Evolutionary conservation across 1,140 invertebrate genomes (phyloP).

Genomic region (Drosophila truncata): DNA sequence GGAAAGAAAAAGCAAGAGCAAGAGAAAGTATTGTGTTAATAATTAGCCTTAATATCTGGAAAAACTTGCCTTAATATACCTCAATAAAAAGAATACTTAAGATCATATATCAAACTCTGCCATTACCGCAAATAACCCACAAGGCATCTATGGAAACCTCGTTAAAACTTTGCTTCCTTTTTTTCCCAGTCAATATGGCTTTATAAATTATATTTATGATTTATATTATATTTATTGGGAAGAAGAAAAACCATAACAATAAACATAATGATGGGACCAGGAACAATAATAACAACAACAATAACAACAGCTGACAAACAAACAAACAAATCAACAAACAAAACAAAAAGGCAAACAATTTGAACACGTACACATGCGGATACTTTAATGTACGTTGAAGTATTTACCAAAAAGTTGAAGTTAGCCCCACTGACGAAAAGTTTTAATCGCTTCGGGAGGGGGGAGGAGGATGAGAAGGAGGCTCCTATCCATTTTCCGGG

Average conservation of each 20-base stretch:
- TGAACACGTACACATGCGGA: conserved; percentile 25
- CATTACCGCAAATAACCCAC: conserved; percentile 41
- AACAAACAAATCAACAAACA: conserved; percentile 43
- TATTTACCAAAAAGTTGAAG: conserved; percentile 66
- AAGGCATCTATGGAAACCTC: conserved; percentile 27
- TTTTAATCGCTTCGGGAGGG: conserved; percentile 64
- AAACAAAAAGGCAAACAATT: conserved; percentile 24
- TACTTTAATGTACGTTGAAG: conserved; percentile 49
- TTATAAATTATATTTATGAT: conserved; percentile 74
- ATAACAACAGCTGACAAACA: conserved; percentile 30
- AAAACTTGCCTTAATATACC: background rate
- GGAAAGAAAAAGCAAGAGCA: conserved; percentile 9
- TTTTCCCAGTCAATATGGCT: conserved; percentile 36
- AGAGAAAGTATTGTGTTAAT: background rate
- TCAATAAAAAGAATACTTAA: background rate
- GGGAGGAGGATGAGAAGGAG: background rate
- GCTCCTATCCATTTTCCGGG: conserved; percentile 34
- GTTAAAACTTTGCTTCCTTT: conserved; percentile 21
- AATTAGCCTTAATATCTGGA: background rate
- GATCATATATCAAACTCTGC: conserved; percentile 32
- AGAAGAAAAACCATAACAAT: conserved; percentile 67
- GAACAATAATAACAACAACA: background rate
- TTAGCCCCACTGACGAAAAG: conserved; percentile 58
- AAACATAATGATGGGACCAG: conserved; percentile 57
- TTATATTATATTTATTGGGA: conserved; percentile 76